These are phyloP conservation scores for Cyclargus thomasi DNA, from an alignment of 1,140 invertebrate species.

Conservation along the genomic window DNA sequence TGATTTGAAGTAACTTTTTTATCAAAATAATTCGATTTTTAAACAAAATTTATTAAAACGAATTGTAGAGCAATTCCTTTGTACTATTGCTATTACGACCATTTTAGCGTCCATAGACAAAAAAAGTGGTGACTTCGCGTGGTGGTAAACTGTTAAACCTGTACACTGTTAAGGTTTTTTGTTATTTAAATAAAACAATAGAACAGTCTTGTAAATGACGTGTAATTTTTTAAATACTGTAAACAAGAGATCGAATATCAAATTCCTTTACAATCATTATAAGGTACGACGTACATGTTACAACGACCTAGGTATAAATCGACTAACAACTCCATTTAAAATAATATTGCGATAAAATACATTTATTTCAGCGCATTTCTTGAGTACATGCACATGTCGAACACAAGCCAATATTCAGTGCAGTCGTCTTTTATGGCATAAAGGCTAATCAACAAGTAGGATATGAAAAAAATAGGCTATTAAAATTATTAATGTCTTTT, in stretches of 20 bases:
- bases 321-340: constrained; percentile 19
- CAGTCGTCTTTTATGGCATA: too few species aligned
- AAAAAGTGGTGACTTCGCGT: too few species aligned
- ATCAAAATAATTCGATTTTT: too few species aligned
- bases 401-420: too few species aligned
- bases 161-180: too few species aligned
- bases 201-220: constrained; percentile 69
- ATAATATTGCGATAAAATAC: constrained; percentile 19
- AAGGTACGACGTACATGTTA: constrained; percentile 45
- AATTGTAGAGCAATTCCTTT: too few species aligned
- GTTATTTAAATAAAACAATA: constrained; percentile 41
- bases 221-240: constrained; percentile 74
- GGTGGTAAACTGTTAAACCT: too few species aligned
- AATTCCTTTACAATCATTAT: constrained; percentile 49
- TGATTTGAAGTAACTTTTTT: too few species aligned
- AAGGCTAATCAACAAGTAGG: background rate
- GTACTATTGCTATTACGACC: too few species aligned
- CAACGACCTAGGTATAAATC: constrained; percentile 27
- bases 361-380: background rate
- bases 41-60: too few species aligned
- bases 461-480: constrained; percentile 15
- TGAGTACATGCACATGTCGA: background rate
- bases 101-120: too few species aligned
- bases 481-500: too few species aligned
- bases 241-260: constrained; percentile 69